Base-by-base conservation (phyloP, 2,888 invertebrate genomes). In the Gasteruption jaculator region DNA sequence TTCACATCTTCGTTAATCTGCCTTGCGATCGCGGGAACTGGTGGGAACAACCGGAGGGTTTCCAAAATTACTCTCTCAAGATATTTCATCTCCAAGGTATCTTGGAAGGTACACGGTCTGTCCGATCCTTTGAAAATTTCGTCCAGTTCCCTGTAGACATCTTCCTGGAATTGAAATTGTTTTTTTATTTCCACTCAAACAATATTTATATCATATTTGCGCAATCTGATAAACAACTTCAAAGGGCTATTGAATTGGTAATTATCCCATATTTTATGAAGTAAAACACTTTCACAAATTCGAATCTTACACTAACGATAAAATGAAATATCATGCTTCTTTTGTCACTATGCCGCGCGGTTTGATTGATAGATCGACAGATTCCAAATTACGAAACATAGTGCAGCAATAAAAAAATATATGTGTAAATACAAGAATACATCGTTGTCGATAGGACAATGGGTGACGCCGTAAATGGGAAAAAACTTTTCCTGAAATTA, bases 1-100 rank as follows among this genome's bases (percentile, higher is more conserved):
- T 80, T 79, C 7, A 88, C 72, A 51, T 88, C 87, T 64, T 85
- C 78, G 38, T 83, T 81, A 21, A 88, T 63, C 50, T 82, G 75
- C 56, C 88, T 77, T 5, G 86, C 86, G 57, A 89, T 88, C 14
- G 84, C 72, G 18, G 88, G 88, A 37, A 89, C 85, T 51, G 88
- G 87, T 41, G 88, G 88, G 63, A 81, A 89, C 76, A 88, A 74
- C 55, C 88, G 78, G 15, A 88, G 71, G 3, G 87, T 84, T 70
- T 89, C 88, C 81, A 89, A 81, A 33, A 89, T 76, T 46, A 87
- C 86, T 46, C 87, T 76, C 69, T 89, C 89, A 53, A 89, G 71
- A 60, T 86, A 88, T 68, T 89, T 89, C 86, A 89, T 87, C 68
- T 87, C 84, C n/a, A 87, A 65, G 2, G 88, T 87, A 52, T 90